Evolutionary conservation across 2,113 vertebrate genomes (phyloP), one percentile per base, ranked within the genome.

Genomic region (Nycticorax nycticorax): DNA sequence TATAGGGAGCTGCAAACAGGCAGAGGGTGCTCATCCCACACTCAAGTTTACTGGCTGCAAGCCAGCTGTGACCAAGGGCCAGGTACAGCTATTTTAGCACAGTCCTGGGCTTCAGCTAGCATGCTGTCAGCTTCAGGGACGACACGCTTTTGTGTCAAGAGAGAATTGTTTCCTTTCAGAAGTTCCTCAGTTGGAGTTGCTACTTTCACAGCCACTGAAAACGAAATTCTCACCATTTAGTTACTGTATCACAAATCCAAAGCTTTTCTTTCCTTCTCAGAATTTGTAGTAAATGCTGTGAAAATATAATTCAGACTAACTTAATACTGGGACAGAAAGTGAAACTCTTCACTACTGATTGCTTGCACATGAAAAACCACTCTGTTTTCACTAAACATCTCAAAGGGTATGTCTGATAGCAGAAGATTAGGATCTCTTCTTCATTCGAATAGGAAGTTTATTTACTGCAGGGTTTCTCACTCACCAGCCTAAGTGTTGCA

Each of bases 121-220:
- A 1, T 60, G 43, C 21, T 10, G 6, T 59, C 43, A 94, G 74
- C 37, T 37, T 57, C 50, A 41, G 30, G 57, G 78, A 47, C 35
- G 74, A 19, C 55, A 60, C n/a, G 28, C 14, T 76, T 6, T 35
- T 33, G 30, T 30, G 18, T 64, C 7, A 35, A 30, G 67, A 60
- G 21, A 60, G 19, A 79, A 53, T 60, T 87, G 5, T 79, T 81
- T 73, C 67, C 41, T 92, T 92, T 88, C 37, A 93, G 72, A 94
- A 94, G 66, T 93, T 66, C 53, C 1, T 53, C 26, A 3, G 59
- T 89, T 74, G 79, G 47, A 63, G 78, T 91, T 91, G 62, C 69
- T 96, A 9, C 26, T 71, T 68, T 89, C 90, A 85, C 57, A 97
- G 81, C 23, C 75, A 87, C 74, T 92, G 86, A 84, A 92, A 95